Evolutionary conservation across 37 sponge, comb jelly and placozoan species (phyloP), one percentile per base, ranked within the genome.

Genomic region (Axinella damicornis): DNA sequence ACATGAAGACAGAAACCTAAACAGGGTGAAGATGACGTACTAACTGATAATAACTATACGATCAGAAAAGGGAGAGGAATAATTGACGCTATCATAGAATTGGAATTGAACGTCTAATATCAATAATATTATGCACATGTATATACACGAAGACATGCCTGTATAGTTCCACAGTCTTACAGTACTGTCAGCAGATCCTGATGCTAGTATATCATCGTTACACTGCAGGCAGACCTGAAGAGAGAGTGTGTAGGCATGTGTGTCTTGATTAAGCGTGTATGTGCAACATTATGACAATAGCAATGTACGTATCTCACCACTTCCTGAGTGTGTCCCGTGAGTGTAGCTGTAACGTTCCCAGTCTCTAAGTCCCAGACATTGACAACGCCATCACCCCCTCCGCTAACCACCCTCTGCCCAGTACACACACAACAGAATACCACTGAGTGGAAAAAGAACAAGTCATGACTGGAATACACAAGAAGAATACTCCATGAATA

Each of bases 311-410:
- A 68, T 35, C 85, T 52, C 73, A 95, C 95, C 69, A 96, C 86
- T 88, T 96, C 97, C 30, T 87, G 88, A 12, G 55, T 90, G 68
- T 96, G 92, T 62, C 97, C 97, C 16, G 73, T 18, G 33, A 96
- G 53, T 33, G 83, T 77, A 16, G 58, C 62, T 21, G 70, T 41
- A 37, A 74, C 37, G 1, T 76, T 24, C 24, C 92, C 92, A 37
- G 83, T 78, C 28, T 59, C 31, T 28, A 82, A 21, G 59, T 96
- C 90, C 97, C 97, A 96, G 34, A 88, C 66, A 36, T 65, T 78
- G 2, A 94, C 89, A 31, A 74, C 17, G 11, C 83, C 87, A 58
- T 96, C 97, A 27, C 89, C 95, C 27, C 92, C 83, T 28, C 97
- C 97, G 83, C 94, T 91, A 17, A 82, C 69, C n/a, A 88, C 39